These are phyloP conservation scores for Psittacula cyanocephala DNA, from an alignment of 2,113 vertebrate species.

Conservation along the genomic window DNA sequence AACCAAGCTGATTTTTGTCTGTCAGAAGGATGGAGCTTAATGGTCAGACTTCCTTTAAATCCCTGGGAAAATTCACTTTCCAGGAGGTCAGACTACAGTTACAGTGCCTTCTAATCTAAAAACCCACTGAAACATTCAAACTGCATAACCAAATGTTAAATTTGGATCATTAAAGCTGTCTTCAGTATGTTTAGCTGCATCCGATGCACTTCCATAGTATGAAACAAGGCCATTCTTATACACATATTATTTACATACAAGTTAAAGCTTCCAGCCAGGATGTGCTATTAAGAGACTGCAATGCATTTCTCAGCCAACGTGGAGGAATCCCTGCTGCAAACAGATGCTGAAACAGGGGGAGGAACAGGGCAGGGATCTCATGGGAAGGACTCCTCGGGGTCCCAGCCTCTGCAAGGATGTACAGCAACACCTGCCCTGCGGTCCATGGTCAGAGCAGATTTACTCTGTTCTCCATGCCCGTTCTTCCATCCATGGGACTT, in stretches of 20 bases:
- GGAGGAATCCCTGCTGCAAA: background rate
- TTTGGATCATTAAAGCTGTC: background rate
- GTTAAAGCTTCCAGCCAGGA: conserved; percentile 9
- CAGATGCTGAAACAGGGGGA: background rate
- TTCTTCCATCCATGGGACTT: background rate
- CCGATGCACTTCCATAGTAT: background rate
- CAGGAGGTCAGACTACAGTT: background rate
- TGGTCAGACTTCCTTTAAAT: conserved; percentile 22
- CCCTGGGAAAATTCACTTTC: background rate
- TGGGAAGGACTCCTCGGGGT: background rate
- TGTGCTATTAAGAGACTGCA: background rate
- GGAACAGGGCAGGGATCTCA: background rate
- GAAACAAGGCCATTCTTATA: conserved; percentile 5
- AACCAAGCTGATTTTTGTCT: background rate
- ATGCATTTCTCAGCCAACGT: background rate
- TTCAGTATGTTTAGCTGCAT: background rate
- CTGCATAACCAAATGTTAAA: conserved; percentile 1
- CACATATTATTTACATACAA: background rate
- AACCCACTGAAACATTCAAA: background rate
- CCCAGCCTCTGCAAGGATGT: background rate
- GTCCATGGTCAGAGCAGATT: background rate
- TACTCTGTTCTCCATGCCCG: background rate
- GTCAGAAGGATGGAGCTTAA: background rate
- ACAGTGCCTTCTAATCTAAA: background rate
- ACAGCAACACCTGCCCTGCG: background rate